phyloP scores from a whole-genome alignment of 2,888 invertebrate genomes.

The Mantis religiosa region DNA sequence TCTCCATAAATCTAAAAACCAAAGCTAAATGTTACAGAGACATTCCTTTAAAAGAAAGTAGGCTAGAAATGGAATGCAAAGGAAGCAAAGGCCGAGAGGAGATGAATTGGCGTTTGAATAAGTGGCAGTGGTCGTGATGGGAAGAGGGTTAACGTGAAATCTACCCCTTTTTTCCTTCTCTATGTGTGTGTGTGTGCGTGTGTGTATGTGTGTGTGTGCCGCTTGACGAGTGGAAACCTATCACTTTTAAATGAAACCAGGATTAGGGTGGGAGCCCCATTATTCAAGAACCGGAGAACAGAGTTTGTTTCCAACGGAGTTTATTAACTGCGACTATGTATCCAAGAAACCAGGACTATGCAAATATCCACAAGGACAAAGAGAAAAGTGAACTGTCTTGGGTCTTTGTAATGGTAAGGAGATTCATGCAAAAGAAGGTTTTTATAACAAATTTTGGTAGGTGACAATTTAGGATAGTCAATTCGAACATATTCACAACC shows the following conservation, averaged over 20 bases:
- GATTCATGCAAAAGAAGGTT: too few species aligned
- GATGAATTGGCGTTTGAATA: background rate
- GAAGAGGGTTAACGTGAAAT: background rate
- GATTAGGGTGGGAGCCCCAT: conserved; percentile 4
- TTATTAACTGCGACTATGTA: background rate
- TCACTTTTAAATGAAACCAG: conserved; percentile 13
- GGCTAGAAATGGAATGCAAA: background rate
- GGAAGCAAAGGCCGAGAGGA: background rate
- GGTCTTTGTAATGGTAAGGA: too few species aligned
- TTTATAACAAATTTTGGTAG: too few species aligned
- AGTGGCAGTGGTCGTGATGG: background rate
- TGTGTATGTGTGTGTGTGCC: background rate
- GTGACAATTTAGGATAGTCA: too few species aligned
- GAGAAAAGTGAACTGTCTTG: background rate
- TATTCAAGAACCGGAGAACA: conserved; percentile 9
- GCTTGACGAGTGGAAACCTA: background rate
- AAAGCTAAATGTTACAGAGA: too few species aligned
- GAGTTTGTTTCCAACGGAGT: background rate
- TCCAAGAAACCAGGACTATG: background rate
- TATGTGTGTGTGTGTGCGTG: too few species aligned
- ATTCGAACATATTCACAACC: too few species aligned
- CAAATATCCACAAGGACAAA: background rate
- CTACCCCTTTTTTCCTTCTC: background rate
- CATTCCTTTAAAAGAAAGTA: background rate
- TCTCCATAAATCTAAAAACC: too few species aligned